Evolutionary conservation across 2,888 invertebrate species (phyloP).

Genomic region (Cyrtodaria siliqua): DNA sequence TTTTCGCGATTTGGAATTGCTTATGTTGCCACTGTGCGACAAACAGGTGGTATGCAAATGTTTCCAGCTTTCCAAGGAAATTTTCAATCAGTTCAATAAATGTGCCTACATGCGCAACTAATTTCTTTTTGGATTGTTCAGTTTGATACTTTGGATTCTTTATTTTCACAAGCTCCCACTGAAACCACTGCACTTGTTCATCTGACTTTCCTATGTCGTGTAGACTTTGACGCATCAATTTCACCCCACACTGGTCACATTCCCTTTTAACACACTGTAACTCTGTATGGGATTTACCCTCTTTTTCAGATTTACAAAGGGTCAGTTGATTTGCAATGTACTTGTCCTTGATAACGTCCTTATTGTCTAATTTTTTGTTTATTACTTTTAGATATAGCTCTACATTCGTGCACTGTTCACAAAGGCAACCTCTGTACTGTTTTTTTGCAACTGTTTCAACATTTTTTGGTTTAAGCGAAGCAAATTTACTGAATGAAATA

Average conservation of each 20-base stretch:
- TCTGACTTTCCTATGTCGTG: too few relatives aligned
- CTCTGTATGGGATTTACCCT: too few relatives aligned
- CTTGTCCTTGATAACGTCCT: too few relatives aligned
- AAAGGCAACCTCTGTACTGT: too few relatives aligned
- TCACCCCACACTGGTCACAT: conserved; percentile 20
- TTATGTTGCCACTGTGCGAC: conserved; percentile 27
- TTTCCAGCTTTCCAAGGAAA: conserved; percentile 9
- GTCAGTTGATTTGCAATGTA: conserved; percentile 15
- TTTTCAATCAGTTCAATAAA: conserved; percentile 4
- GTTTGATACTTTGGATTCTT: conserved; percentile 11
- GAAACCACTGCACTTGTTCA: conserved; percentile 4
- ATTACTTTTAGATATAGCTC: too few relatives aligned
- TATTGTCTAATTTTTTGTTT: too few relatives aligned
- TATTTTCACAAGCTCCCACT: conserved; percentile 13
- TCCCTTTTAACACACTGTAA: too few relatives aligned
- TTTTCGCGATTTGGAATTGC: conserved; percentile 12
- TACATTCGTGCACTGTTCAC: too few relatives aligned
- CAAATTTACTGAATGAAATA: too few relatives aligned
- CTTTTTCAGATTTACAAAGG: conserved; percentile 12
- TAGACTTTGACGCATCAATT: conserved; percentile 1
- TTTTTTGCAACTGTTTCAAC: too few relatives aligned
- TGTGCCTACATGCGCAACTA: conserved; percentile 7
- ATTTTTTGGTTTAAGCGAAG: too few relatives aligned
- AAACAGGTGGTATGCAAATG: conserved; percentile 21
- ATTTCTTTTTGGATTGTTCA: conserved; percentile 8